Base-by-base conservation (phyloP, 2,113 vertebrate genomes). In the Beaufortia kweichowensis region DNA sequence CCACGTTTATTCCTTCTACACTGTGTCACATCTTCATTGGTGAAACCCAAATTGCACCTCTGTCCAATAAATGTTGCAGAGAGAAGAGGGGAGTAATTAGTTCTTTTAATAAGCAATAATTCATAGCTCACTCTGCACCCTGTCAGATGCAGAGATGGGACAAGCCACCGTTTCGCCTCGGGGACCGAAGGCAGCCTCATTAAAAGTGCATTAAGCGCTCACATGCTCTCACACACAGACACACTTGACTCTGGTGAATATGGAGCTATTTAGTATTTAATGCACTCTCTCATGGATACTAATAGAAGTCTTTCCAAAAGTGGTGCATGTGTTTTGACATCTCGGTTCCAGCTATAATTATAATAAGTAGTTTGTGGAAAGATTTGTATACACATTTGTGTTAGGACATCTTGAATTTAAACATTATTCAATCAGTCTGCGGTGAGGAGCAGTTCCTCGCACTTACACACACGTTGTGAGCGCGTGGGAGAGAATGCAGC, bases 51-150 rank as follows among this genome's bases (percentile, higher is more conserved):
- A 81, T 87, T 87, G 85, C 79, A 80, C 77, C 86, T 84, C 87
- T 87, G 76, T 73, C 39, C 60, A 84, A 78, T 91, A 81, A 82
- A 89, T 79, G 71, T 83, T 85, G 71, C 84, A 88, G 83, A 82
- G 86, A 81, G 86, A 81, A 73, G 86, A 72, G 78, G 77, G 62
- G 74, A 89, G 87, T 89, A 89, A 88, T 93, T 88, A 89, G 84
- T 88, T 81, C 87, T 84, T 89, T 92, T 91, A 93, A 91, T 87
- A 88, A 91, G 89, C 87, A 90, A 90, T 89, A 89, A 90, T 90
- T 91, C 86, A 89, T 81, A 82, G 76, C 65, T 88, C 85, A 82
- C 79, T 88, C 82, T 75, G 77, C 85, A 33, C 83, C 85, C 85
- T 53, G 84, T 87, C 83, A 87, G 88, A 76, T 81, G 79, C 86